Base-by-base conservation (phyloP, 2,113 vertebrate species). In the rabbit (Oryctolagus cuniculus) region DNA sequence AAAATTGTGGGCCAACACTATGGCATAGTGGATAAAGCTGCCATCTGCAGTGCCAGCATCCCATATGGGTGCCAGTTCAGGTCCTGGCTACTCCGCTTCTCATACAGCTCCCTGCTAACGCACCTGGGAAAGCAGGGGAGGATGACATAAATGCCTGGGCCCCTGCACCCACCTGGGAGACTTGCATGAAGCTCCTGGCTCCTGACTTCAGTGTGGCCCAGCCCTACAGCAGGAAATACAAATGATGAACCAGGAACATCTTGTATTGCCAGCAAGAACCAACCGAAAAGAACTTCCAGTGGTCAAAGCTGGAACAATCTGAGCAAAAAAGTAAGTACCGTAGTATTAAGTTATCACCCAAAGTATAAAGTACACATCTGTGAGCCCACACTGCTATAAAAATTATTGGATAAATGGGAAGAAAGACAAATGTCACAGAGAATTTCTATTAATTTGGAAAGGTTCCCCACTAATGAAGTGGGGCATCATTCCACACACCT, bases 361-460 rank as follows among this genome's bases (percentile, higher is more conserved):
- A 44, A 72, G 10, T 36, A 61, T 75, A 64, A 67, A 69, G 21
- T 12, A 84, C 73, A 80, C 66, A 44, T 31, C 53, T 27, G 31
- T 13, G 16, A 78, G 44, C 29, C 72, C 34, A 64, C 44, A 81
- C 63, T 58, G n/a, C 78, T 64, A 79, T 53, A 55, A 31, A 75
- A 75, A 44, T 61, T 12, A 66, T 2, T 96, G 51, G 86, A 74
- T 74, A 77, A 69, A 80, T 38, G 31, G 44, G 58, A 91, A 87
- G 25, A 66, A 91, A 94, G 25, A 58, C 53, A 36, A 72, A 67
- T 70, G 63, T 84, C 64, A 84, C 53, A 49, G 36, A 86, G 61
- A 89, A 92, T 86, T 93, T 96, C 80, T 53, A 25, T 19, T 61
- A 81, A 51, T 81, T 82, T 64, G 44, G 55, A 34, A 86, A 73